phyloP scores from a whole-genome alignment of 2,888 invertebrate species.

The Octonoba sinensis region DNA sequence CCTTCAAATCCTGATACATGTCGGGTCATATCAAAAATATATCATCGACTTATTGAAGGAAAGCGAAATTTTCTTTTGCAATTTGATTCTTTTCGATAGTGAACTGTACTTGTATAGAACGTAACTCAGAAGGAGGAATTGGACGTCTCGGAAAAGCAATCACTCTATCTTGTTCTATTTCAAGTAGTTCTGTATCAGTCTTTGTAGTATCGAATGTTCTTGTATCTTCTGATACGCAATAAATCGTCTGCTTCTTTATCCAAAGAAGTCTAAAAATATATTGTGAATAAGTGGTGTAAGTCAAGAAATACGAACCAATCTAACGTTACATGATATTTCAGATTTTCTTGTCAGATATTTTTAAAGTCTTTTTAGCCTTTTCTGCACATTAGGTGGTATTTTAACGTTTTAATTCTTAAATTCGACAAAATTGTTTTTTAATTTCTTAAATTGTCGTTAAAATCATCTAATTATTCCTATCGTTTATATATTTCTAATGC shows the following conservation, averaged over 20 bases:
- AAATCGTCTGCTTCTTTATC: slow-evolving; percentile 41
- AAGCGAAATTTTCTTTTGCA: slow-evolving; percentile 27
- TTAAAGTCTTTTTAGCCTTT: too few relatives aligned
- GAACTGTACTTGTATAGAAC: slow-evolving; percentile 5
- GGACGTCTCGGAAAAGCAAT: slow-evolving; percentile 18
- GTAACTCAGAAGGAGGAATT: too few relatives aligned
- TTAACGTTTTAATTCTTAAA: too few relatives aligned
- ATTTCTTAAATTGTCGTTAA: too few relatives aligned
- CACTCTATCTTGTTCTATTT: slow-evolving; percentile 47
- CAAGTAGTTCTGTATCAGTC: slow-evolving; percentile 32
- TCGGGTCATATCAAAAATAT: slow-evolving; percentile 47
- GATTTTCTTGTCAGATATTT: too few relatives aligned
- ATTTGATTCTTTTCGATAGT: slow-evolving; percentile 31
- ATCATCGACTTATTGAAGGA: slow-evolving; percentile 55
- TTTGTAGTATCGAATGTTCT: slow-evolving; percentile 55
- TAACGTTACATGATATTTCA: too few relatives aligned
- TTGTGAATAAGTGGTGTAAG: too few relatives aligned
- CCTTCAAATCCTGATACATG: slow-evolving; percentile 50
- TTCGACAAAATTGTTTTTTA: too few relatives aligned
- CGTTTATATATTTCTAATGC: too few relatives aligned
- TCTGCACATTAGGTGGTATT: too few relatives aligned
- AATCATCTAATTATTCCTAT: too few relatives aligned
- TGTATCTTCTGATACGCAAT: slow-evolving; percentile 53
- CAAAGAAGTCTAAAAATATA: neutral
- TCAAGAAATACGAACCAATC: too few relatives aligned